Evolutionary conservation across 37 sponge, comb jelly and placozoan species (phyloP).

Genomic region (Hormiphora californensis): DNA sequence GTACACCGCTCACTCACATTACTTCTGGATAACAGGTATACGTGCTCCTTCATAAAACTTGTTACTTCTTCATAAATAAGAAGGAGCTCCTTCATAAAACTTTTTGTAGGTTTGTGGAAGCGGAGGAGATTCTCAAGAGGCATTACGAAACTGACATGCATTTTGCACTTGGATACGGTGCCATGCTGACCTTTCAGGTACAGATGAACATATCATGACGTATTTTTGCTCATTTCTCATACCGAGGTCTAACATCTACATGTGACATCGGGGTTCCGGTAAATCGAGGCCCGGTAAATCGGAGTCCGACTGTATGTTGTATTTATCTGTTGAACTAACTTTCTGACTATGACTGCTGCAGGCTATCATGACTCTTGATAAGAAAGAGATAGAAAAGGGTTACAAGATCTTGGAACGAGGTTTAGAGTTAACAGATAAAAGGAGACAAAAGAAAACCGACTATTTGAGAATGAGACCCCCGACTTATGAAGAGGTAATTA

Average conservation of each 20-base stretch:
- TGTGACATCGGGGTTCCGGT: no score
- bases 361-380: neutral
- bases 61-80: neutral
- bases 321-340: neutral
- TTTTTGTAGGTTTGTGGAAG: neutral
- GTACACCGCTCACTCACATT: neutral
- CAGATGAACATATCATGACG: neutral
- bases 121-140: neutral
- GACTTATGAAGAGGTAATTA: constrained; percentile 5
- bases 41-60: neutral
- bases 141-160: constrained; percentile 12
- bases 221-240: neutral
- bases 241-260: neutral
- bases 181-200: constrained; percentile 16
- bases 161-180: neutral
- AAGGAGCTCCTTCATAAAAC: neutral
- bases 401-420: neutral
- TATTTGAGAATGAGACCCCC: neutral
- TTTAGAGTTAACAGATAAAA: neutral
- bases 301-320: no score
- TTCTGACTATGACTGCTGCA: neutral
- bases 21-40: neutral
- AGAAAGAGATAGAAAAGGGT: neutral
- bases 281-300: no score
- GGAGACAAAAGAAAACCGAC: neutral